A percentile compares a stretch with the other conserved stretches of the same genome.
phyloP scores from a whole-genome alignment of 2,113 vertebrate genomes.

The Microcebus griseorufus region DNA sequence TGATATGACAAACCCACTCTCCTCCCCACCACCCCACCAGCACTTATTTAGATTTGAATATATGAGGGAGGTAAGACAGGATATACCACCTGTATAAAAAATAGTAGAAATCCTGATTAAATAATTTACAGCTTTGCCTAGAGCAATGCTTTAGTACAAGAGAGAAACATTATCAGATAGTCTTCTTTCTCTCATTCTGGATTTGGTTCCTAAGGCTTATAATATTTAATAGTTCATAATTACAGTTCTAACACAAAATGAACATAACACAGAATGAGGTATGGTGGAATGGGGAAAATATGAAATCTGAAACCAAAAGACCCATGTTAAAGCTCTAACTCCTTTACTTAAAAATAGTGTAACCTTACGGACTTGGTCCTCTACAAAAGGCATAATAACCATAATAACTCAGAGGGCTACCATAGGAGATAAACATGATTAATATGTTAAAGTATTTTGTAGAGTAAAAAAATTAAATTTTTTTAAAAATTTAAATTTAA shows the following conservation, averaged over 20 bases:
- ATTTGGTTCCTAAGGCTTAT: constrained; percentile 8
- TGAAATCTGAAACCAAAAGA: background rate
- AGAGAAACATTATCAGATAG: constrained; percentile 29
- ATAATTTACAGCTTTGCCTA: background rate
- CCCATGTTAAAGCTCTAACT: background rate
- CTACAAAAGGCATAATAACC: background rate
- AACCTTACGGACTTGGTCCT: background rate
- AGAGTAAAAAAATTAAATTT: background rate
- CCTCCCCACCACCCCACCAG: background rate
- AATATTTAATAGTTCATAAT: background rate
- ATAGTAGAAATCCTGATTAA: background rate
- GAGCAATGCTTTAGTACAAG: background rate
- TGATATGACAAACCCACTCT: background rate
- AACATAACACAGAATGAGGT: background rate
- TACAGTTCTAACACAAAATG: background rate
- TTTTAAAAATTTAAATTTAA: too few relatives aligned
- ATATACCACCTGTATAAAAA: background rate
- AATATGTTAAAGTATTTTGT: background rate
- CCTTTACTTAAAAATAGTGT: background rate
- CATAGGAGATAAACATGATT: background rate
- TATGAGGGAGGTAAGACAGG: background rate
- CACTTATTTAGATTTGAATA: background rate
- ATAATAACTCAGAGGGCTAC: background rate
- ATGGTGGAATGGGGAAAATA: background rate
- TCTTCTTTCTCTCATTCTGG: background rate